phyloP scores from a whole-genome alignment of 2,797 vertebrate genomes.

The Peromyscus attwateri region DNA sequence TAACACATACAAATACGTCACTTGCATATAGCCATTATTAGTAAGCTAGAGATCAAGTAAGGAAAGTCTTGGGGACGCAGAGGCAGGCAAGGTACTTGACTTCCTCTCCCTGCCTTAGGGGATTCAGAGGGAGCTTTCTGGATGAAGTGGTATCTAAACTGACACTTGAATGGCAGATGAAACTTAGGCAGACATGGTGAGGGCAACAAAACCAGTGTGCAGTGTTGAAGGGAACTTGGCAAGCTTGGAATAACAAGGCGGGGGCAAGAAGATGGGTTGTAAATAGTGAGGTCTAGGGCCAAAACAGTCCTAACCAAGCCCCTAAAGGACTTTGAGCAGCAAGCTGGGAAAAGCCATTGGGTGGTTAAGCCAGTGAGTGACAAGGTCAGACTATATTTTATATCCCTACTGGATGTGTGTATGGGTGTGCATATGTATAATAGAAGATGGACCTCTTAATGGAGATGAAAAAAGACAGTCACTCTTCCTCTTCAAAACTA shows the following conservation, averaged over 20 bases:
- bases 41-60: not conserved
- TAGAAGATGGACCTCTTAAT: not conserved
- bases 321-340: not conserved
- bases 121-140: not conserved
- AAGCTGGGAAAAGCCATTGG: not conserved
- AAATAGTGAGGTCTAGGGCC: not conserved
- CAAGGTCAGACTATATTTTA: not conserved
- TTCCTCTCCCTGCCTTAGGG: not conserved
- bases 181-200: not conserved
- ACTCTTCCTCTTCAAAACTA: not conserved
- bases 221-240: not conserved
- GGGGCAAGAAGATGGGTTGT: not conserved
- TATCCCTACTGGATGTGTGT: not conserved
- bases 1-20: not conserved
- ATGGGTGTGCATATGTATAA: not conserved
- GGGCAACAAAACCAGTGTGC: not conserved
- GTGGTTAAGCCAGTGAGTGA: not conserved
- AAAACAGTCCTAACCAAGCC: not conserved
- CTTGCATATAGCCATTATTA: not conserved
- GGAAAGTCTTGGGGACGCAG: not conserved
- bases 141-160: not conserved
- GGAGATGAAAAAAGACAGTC: not conserved
- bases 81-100: not conserved
- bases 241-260: not conserved
- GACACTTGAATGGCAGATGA: slow-evolving; percentile 23